Evolutionary conservation across 2,888 invertebrate genomes (phyloP).

Genomic region (Deilephila porcellus): DNA sequence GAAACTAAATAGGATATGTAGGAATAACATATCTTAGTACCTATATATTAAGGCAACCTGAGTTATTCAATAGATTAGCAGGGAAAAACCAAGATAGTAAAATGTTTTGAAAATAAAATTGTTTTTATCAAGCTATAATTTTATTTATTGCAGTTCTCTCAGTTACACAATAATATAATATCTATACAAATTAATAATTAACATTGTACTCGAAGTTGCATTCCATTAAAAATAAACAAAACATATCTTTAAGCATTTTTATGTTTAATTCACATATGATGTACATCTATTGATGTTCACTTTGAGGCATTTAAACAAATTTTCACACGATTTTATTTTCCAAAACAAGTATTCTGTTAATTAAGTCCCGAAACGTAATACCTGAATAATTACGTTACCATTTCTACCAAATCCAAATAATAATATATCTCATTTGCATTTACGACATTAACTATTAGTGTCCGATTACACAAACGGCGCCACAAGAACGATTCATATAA

Average conservation of each 20-base stretch:
- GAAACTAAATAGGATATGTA: too few species aligned
- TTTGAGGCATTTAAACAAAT: not conserved
- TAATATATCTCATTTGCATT: slow-evolving; percentile 40
- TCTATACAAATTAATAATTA: not conserved
- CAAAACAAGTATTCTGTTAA: not conserved
- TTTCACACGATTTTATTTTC: slow-evolving; percentile 16
- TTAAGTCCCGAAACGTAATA: slow-evolving; percentile 22
- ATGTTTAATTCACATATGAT: not conserved
- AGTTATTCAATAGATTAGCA: too few species aligned
- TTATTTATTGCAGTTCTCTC: not conserved
- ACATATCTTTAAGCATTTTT: not conserved
- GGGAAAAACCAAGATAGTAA: too few species aligned
- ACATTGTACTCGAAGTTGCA: not conserved
- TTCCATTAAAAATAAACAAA: not conserved
- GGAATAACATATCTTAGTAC: too few species aligned
- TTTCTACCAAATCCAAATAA: slow-evolving; percentile 26
- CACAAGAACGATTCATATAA: slow-evolving; percentile 30
- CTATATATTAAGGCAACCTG: too few species aligned
- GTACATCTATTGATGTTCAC: not conserved
- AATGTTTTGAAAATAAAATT: too few species aligned
- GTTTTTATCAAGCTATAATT: not conserved
- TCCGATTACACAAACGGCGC: slow-evolving; percentile 32
- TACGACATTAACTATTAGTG: slow-evolving; percentile 34
- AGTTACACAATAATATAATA: not conserved
- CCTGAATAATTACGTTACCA: slow-evolving; percentile 21